phyloP scores from a whole-genome alignment of 2,888 invertebrate species.

The Drosophila borealis region DNA sequence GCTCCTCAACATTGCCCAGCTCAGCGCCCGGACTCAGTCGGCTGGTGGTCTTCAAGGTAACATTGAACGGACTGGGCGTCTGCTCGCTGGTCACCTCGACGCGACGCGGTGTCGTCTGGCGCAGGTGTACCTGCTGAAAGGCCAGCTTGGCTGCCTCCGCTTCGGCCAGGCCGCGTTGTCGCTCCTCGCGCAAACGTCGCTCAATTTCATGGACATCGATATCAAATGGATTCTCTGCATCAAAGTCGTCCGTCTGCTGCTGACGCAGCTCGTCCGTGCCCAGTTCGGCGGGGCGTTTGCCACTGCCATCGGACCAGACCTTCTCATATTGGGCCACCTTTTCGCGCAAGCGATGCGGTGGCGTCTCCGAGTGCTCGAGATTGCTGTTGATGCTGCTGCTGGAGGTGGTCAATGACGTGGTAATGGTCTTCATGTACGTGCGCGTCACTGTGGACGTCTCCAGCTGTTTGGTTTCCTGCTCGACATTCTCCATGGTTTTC shows the following conservation, averaged over 20 bases:
- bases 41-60: slow-evolving; percentile 86
- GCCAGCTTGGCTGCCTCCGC: slow-evolving; percentile 84
- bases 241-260: slow-evolving; percentile 63
- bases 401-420: slow-evolving; percentile 71
- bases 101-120: slow-evolving; percentile 86
- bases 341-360: slow-evolving; percentile 87
- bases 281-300: slow-evolving; percentile 78
- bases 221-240: slow-evolving; percentile 81
- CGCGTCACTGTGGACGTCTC: slow-evolving; percentile 76
- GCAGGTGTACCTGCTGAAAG: slow-evolving; percentile 87
- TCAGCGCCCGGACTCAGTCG: slow-evolving; percentile 72
- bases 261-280: slow-evolving; percentile 74
- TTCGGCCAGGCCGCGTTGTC: slow-evolving; percentile 85
- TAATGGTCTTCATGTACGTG: slow-evolving; percentile 77
- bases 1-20: slow-evolving; percentile 65
- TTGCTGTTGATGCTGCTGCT: slow-evolving; percentile 35
- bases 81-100: slow-evolving; percentile 78
- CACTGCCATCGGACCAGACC: slow-evolving; percentile 88
- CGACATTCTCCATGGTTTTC: slow-evolving; percentile 55
- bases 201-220: slow-evolving; percentile 88
- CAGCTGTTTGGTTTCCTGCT: slow-evolving; percentile 59
- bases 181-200: slow-evolving; percentile 86
- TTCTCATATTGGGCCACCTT: slow-evolving; percentile 93
- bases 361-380: slow-evolving; percentile 40
- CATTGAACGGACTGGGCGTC: slow-evolving; percentile 80